These are phyloP conservation scores for Clistopyga incitator DNA, from an alignment of 2,888 invertebrate genomes.

Conservation along the genomic window DNA sequence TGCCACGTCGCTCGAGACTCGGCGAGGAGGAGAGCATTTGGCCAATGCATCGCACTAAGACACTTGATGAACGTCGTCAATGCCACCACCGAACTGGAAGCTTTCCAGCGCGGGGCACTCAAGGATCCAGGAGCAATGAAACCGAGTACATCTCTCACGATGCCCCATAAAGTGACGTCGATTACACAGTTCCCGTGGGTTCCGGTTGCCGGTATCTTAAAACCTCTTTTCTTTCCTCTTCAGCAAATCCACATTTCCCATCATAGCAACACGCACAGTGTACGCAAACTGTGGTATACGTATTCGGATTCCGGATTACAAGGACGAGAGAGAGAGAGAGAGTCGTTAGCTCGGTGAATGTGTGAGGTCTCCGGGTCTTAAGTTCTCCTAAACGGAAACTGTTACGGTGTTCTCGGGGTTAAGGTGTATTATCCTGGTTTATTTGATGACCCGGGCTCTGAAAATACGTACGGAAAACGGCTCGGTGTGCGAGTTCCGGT, in stretches of 20 bases:
- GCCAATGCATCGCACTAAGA: not conserved
- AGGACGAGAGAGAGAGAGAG: too few species aligned
- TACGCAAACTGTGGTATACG: conserved; percentile 23
- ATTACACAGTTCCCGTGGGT: conserved; percentile 4
- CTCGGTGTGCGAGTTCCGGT: conserved; percentile 47
- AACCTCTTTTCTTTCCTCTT: not conserved
- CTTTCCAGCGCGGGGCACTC: conserved; percentile 3
- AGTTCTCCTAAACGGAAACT: conserved; percentile 30
- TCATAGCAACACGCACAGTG: not conserved
- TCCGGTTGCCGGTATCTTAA: conserved; percentile 5
- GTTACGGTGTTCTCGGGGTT: conserved; percentile 43
- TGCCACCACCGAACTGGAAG: not conserved
- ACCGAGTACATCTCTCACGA: not conserved
- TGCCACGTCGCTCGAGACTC: not conserved
- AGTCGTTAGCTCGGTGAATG: not conserved
- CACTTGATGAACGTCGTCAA: not conserved
- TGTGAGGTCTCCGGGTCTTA: conserved; percentile 12
- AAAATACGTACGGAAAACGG: conserved; percentile 47
- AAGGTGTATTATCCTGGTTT: conserved; percentile 64
- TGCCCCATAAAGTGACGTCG: conserved; percentile 11
- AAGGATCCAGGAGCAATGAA: not conserved
- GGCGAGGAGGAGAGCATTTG: not conserved
- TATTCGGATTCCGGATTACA: conserved; percentile 11
- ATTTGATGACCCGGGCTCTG: conserved; percentile 47
- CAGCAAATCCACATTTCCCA: conserved; percentile 4